Conservation (phyloP, 2,888 invertebrate species). For the Epistrophe grossulariae region DNA sequence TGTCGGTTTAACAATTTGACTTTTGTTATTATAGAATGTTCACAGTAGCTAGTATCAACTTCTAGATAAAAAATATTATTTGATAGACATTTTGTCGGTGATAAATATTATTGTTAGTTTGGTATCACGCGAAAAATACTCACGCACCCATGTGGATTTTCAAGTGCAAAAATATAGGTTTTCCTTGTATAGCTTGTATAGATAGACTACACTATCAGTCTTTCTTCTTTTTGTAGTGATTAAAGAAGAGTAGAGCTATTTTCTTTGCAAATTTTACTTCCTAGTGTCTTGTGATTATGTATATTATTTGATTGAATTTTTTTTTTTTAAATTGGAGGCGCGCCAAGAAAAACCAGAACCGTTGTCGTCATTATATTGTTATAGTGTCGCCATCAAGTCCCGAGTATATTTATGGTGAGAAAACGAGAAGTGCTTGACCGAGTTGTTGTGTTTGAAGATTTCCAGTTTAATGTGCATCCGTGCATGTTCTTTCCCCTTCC, state of each 20-base stretch:
- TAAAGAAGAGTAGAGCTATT: background rate
- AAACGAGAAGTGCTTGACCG: slow-evolving; percentile 54
- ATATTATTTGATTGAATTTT: slow-evolving; percentile 25
- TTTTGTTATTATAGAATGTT: slow-evolving; percentile 43
- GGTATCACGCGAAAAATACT: slow-evolving; percentile 35
- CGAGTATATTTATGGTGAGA: slow-evolving; percentile 13
- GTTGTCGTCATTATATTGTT: slow-evolving; percentile 32
- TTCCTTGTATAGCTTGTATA: background rate
- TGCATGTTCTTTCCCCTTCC: slow-evolving; percentile 28
- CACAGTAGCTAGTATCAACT: background rate
- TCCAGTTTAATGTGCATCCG: slow-evolving; percentile 38
- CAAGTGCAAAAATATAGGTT: background rate
- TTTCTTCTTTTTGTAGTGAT: slow-evolving; percentile 22
- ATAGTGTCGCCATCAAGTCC: slow-evolving; percentile 26
- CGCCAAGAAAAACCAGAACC: slow-evolving; percentile 31
- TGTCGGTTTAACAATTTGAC: slow-evolving; percentile 46
- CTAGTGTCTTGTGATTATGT: slow-evolving; percentile 7
- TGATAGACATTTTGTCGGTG: background rate
- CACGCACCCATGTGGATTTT: slow-evolving; percentile 29
- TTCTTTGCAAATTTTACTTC: slow-evolving; percentile 3
- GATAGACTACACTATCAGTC: slow-evolving; percentile 2
- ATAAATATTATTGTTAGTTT: background rate
- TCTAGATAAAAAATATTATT: slow-evolving; percentile 36
- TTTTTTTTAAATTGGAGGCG: slow-evolving; percentile 44
- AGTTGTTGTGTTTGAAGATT: slow-evolving; percentile 46